Base-by-base conservation (phyloP, 2,888 invertebrate species). In the Troides oblongomaculatus region DNA sequence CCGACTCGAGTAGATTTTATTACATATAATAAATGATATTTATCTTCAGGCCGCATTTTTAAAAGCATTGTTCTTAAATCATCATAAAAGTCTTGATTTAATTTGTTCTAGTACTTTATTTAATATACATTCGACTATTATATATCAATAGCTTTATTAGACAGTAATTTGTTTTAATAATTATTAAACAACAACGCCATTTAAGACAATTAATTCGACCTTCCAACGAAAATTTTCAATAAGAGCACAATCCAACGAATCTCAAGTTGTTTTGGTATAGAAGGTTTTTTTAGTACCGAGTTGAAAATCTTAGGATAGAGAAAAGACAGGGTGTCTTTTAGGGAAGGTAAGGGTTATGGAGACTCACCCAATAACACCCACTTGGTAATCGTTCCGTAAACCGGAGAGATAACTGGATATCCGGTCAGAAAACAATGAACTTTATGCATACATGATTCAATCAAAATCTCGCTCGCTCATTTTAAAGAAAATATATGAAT, bases 201-300 rank as follows among this genome's bases (percentile, higher is more conserved):
- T 50, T 50, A 50, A 50, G 5, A 17, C 5, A 1, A 46, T 14
- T 14, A 59, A 59, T 12, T 56, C 56, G 30, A 43, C 25, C 36
- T 53, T 56, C 12, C 30, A 58, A 23, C n/a, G 65, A 65, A 14
- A n/a, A 59, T 61, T 62, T 57, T 57, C 18, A 8, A 57, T 62
- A 56, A 58, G 56, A 50, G 10, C 7, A 39, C 56, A 18, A 39
- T 67, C 61, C 56, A 62, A 62, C 39, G 67, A 67, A 62, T 66
- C 61, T 60, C 64, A 64, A 25, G 17, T 61, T 25, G 36, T 66
- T 61, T 60, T 46, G 12, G 12, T 14, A 14, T 46, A 46, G 14
- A 46, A 46, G 14, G 14, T 4, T 46, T 46, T 46, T 14, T 46
- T 12, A 12, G 10, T 12, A 14, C 14, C 1, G 39, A 1, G 39